Evolutionary conservation across 2,888 invertebrate genomes (phyloP), one percentile per base, ranked within the genome.

Genomic region (Embidobia sp.): DNA sequence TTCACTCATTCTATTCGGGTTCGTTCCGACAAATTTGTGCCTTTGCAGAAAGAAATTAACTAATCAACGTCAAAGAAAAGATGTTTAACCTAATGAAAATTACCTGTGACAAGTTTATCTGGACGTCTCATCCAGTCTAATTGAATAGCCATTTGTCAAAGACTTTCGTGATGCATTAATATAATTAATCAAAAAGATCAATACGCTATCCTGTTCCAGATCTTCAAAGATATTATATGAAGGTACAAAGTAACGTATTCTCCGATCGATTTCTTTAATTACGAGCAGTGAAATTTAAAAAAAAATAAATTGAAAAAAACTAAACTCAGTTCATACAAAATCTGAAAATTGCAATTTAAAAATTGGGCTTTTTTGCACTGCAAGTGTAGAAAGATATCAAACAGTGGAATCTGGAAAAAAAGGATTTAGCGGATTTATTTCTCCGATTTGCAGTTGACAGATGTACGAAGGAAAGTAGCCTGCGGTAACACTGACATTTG

Each of bases 401-500:
- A n/a, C n/a, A n/a, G n/a, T n/a, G n/a, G n/a, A n/a, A n/a, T n/a
- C n/a, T n/a, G n/a, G n/a, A n/a, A n/a, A n/a, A n/a, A n/a, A n/a
- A n/a, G n/a, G n/a, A n/a, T n/a, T n/a, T n/a, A n/a, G n/a, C n/a
- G n/a, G n/a, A n/a, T n/a, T n/a, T n/a, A n/a, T n/a, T n/a, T n/a
- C n/a, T 31, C 31, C 5, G 2, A 11, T 40, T 18, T n/a, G 3
- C 5, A 40, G 18, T 8, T 8, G 44, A 73, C 73, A 73, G 73
- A 73, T 73, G 73, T 11, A 27, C 33, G 10, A 51, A 15, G 11
- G 59, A 73, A 44, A 51, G 13, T 59, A 59, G 37, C 80, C 77
- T n/a, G n/a, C 81, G 46, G 48, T 79, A 72, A 86, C 84, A 70
- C 78, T 83, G 87, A 87, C 85, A 88, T 87, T 88, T 84, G 87